Evolutionary conservation across 2,113 vertebrate genomes (phyloP).

Genomic region (Cynocephalus volans): DNA sequence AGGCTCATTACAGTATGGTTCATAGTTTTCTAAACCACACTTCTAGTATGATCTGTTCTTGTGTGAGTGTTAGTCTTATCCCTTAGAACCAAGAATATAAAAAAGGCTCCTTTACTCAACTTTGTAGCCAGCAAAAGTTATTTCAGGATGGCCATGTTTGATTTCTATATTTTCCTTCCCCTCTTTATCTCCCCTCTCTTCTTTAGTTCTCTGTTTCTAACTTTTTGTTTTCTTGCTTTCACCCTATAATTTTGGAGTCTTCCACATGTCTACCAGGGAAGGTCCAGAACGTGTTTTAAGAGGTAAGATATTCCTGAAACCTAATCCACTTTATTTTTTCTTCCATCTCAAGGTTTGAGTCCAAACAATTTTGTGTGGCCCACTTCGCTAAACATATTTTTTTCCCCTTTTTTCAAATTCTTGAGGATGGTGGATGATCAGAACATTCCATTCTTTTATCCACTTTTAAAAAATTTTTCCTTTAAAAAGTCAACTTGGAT

Average conservation of each 20-base stretch:
- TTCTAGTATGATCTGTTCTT: neutral
- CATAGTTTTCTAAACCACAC: neutral
- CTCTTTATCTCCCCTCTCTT: neutral
- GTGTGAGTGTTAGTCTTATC: neutral
- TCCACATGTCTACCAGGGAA: neutral
- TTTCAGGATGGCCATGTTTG: neutral
- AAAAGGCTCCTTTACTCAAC: neutral
- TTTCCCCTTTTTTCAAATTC: neutral
- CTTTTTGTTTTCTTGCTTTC: slow-evolving; percentile 50
- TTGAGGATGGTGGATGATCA: slow-evolving; percentile 6
- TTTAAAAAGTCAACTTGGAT: neutral
- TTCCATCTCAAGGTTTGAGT: slow-evolving; percentile 3
- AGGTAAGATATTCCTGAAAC: slow-evolving; percentile 2
- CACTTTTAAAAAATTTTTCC: no score
- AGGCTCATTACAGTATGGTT: neutral
- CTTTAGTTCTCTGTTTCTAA: slow-evolving; percentile 58
- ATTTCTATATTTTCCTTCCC: neutral
- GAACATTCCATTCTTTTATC: neutral
- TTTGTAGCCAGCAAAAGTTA: neutral
- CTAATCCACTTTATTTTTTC: neutral
- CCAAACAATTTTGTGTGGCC: neutral
- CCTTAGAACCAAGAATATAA: neutral
- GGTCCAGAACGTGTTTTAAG: neutral
- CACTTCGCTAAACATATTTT: neutral
- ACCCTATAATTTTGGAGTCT: slow-evolving; percentile 27